phyloP scores from a whole-genome alignment of 2,888 invertebrate species.

The Pherbina coryleti region DNA sequence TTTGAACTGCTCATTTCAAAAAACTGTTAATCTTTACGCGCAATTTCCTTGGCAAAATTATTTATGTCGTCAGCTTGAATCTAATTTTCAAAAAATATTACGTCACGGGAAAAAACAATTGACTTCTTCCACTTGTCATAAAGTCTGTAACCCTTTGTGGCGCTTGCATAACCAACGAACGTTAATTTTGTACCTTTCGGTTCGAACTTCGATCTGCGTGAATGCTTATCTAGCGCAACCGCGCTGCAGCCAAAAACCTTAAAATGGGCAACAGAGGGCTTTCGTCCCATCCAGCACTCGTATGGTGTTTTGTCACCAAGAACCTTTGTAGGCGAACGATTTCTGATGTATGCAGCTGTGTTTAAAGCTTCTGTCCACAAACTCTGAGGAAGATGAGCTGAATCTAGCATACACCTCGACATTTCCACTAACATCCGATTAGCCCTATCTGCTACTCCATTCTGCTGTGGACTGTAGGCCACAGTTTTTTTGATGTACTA shows the following conservation, averaged over 20 bases:
- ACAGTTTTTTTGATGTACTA: not conserved
- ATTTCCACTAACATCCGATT: not conserved
- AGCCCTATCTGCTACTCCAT: not conserved
- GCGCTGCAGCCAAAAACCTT: slow-evolving; percentile 41
- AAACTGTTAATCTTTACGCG: not conserved
- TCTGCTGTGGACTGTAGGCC: not conserved
- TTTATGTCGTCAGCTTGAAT: not conserved
- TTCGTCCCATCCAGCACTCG: slow-evolving; percentile 43
- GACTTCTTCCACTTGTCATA: not conserved
- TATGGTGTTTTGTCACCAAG: slow-evolving; percentile 43
- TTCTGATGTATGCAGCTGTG: slow-evolving; percentile 46
- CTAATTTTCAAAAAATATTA: not conserved
- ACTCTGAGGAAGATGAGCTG: not conserved
- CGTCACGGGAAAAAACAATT: not conserved
- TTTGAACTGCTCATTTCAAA: not conserved
- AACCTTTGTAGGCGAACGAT: slow-evolving; percentile 44
- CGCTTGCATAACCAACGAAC: not conserved
- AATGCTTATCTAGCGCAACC: not conserved
- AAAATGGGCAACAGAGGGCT: slow-evolving; percentile 44
- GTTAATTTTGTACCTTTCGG: not conserved
- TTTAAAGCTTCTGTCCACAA: slow-evolving; percentile 49
- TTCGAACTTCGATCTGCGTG: not conserved
- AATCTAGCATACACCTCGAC: not conserved
- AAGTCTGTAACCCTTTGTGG: not conserved
- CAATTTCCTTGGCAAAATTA: not conserved